phyloP scores from a whole-genome alignment of 1,140 invertebrate species.

The Drosophila simulans region DNA sequence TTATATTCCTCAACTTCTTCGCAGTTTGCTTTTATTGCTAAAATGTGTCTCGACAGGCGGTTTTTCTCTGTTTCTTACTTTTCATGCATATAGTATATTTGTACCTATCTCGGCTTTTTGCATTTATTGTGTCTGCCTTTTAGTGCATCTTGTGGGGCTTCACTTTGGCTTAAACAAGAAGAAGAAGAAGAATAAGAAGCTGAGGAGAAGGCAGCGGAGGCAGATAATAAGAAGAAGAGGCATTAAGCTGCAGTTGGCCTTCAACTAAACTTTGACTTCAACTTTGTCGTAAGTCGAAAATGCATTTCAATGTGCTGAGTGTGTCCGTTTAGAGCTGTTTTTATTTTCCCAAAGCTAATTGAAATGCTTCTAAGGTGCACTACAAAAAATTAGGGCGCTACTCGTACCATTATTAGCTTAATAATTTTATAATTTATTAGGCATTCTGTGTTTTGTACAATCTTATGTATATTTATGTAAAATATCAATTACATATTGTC shows the following conservation, averaged over 20 bases:
- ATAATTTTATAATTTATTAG: neutral
- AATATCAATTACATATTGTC: neutral
- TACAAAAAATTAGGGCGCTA: neutral
- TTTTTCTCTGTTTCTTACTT: constrained; percentile 8
- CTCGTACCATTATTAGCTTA: neutral
- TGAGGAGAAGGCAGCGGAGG: neutral
- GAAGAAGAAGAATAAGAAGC: neutral
- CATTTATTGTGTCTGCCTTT: constrained; percentile 24
- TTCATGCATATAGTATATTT: neutral
- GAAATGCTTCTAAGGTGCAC: constrained; percentile 22
- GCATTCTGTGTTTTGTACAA: neutral
- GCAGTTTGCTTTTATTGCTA: constrained; percentile 34
- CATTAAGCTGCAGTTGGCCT: constrained; percentile 34
- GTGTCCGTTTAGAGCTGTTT: constrained; percentile 1
- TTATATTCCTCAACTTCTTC: constrained; percentile 25
- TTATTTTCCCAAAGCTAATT: constrained; percentile 25
- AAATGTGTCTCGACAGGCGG: constrained; percentile 37
- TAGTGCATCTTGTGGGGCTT: constrained; percentile 37
- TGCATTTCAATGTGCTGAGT: constrained; percentile 23
- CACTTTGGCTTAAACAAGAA: constrained; percentile 10
- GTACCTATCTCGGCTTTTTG: neutral
- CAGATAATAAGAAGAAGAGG: neutral
- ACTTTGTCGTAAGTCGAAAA: constrained; percentile 24
- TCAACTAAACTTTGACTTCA: constrained; percentile 30
- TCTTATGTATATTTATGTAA: neutral